Base-by-base conservation (phyloP, 2,113 vertebrate genomes). In the Thymallus thymallus region DNA sequence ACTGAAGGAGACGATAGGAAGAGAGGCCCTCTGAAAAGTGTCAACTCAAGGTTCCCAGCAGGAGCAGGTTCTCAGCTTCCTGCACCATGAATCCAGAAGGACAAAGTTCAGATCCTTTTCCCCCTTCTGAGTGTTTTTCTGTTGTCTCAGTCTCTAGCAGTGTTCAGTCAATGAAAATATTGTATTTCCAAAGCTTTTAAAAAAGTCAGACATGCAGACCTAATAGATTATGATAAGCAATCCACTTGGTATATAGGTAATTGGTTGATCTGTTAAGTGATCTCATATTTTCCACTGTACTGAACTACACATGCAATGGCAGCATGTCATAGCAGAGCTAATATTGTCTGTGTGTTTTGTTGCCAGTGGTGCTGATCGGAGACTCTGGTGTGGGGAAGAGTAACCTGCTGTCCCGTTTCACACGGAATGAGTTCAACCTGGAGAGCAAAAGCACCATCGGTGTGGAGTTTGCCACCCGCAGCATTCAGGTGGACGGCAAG, bases 331-430 rank as follows among this genome's bases (percentile, higher is more conserved):
- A n/a, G 24, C 13, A 22, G 26, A 58, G 16, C 16, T 56, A 55
- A 56, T 20, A 24, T 48, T 56, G 48, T 70, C 24, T 95, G 71
- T 74, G 5, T 58, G 30, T 63, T 20, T 74, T 60, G 29, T 22
- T 86, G 80, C 4, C 72, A 98, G 96, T 98, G 79, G 96, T 98
- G 67, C 90, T 98, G 74, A 98, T 98, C 16, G 96, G 96, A 79
- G 96, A 97, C 89, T 97, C 96, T 0, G 96, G 96, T 6, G 96
- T 97, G 55, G 96, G 96, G 68, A 97, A 97, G 90, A 97, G 96
- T 86, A 97, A 97, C 84, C 93, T 97, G 26, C 91, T 97, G 75
- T 97, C 96, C 3, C 95, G 96, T 72, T 98, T 98, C 89, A 98
- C 96, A 29, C 95, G 96, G 74, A 98, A 98, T 84, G 96, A 98